Conservation (phyloP, 2,797 vertebrate genomes). For the Apogon hyalosoma region DNA sequence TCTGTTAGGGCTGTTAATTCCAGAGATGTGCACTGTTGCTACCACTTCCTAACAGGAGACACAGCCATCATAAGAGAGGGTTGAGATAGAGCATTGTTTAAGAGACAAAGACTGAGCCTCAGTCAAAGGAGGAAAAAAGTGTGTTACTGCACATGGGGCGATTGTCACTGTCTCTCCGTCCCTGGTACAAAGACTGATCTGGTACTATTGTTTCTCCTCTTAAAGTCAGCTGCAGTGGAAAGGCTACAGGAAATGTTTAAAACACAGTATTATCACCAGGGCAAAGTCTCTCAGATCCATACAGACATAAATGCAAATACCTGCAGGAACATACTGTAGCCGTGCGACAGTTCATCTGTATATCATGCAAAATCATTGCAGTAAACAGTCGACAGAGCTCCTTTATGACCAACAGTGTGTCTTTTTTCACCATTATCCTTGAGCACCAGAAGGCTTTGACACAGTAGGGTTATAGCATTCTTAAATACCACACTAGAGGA, state of each 20-base stretch:
- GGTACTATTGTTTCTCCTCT: conserved; percentile 24
- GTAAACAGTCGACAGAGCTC: conserved; percentile 33
- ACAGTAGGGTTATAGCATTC: conserved; percentile 21
- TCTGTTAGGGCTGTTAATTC: background rate
- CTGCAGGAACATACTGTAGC: conserved; percentile 23
- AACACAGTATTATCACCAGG: conserved; percentile 11
- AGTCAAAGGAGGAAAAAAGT: conserved; percentile 34
- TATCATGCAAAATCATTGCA: conserved; percentile 48
- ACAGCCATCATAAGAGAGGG: conserved; percentile 12
- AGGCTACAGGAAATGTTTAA: conserved; percentile 42
- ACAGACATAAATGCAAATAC: conserved; percentile 35
- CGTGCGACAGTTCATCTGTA: conserved; percentile 20
- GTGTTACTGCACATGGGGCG: conserved; percentile 40
- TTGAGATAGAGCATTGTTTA: conserved; percentile 48
- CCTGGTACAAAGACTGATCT: conserved; percentile 35
- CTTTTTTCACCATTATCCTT: conserved; percentile 28
- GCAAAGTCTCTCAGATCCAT: conserved; percentile 22
- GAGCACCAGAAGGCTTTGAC: background rate
- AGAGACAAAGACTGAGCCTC: conserved; percentile 42
- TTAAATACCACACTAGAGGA: conserved; percentile 17
- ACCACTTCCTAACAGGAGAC: conserved; percentile 11
- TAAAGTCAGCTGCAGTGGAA: conserved; percentile 13
- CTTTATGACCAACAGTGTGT: conserved; percentile 22
- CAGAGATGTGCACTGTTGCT: conserved; percentile 13
- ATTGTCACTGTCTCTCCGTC: conserved; percentile 27